Base-by-base conservation (phyloP, 2,113 vertebrate genomes). In the Amblyopsis rosae region DNA sequence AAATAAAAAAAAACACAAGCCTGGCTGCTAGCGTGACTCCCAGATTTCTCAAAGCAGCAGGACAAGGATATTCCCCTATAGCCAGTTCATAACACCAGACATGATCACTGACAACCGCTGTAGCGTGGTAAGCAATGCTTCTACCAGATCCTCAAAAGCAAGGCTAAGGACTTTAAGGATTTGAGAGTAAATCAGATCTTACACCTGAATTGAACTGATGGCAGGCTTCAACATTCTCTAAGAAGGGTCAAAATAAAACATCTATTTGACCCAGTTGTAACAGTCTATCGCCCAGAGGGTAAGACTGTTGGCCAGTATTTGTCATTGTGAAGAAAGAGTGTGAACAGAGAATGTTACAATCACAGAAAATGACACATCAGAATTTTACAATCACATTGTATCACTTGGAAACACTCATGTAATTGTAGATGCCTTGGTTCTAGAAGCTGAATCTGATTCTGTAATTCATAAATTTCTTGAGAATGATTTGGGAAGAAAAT, bases 121-220 rank as follows among this genome's bases (percentile, higher is more conserved):
- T n/a, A 11, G 59, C 16, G 0, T 1, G 10, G 33, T 35, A 0
- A 67, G 48, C 35, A 70, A 75, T 53, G 71, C 75, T 7, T 15
- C 15, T n/a, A 54, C n/a, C 4, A 41, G 51, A 54, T 13, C 13
- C n/a, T 3, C 6, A 15, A n/a, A 17, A n/a, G n/a, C 6, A n/a
- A 48, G 63, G 75, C 79, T 81, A 73, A 61, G 82, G 77, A 79
- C 62, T 70, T 9, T 32, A 33, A 75, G 35, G 35, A 41, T 41
- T 41, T 61, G 70, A 72, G 68, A 80, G 56, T 67, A 80, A 82
- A 87, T 86, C 72, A 84, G 75, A 88, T 86, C 72, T 77, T 59
- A 70, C 77, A 62, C 83, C 80, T 80, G 46, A 54, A 83, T 86
- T 81, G 76, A 84, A 83, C 53, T 26, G n/a, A 79, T 87, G 85